phyloP scores from a whole-genome alignment of 1,140 invertebrate species.

The Aphelinus atriplicis region DNA sequence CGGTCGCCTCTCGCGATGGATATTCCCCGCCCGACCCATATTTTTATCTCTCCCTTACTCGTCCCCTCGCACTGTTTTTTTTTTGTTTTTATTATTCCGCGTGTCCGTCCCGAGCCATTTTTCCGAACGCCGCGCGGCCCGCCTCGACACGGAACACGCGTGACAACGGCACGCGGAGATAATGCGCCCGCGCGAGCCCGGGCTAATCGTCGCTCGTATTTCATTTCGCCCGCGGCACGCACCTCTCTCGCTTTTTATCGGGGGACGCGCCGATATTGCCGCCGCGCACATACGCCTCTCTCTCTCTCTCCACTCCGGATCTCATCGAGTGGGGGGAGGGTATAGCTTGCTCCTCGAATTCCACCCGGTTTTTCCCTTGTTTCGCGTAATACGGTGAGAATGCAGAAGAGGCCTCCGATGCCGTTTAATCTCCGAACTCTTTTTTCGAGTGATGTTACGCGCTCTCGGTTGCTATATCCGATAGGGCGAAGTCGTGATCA shows the following conservation, averaged over 20 bases:
- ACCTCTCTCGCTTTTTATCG: conserved; percentile 2
- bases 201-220: conserved; percentile 35
- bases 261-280: neutral
- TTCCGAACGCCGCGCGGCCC: neutral
- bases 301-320: neutral
- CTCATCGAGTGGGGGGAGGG: neutral
- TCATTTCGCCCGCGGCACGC: conserved; percentile 8
- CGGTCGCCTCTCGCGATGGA: neutral
- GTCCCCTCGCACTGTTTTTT: neutral
- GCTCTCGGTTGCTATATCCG: no score
- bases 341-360: neutral
- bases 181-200: conserved; percentile 1
- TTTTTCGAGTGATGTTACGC: no score
- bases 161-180: neutral
- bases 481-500: no score
- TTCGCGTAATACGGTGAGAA: no score
- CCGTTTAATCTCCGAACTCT: no score
- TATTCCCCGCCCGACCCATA: conserved; percentile 21
- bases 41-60: conserved; percentile 7
- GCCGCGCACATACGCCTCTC: neutral
- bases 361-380: no score
- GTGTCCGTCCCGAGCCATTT: neutral
- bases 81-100: conserved; percentile 1
- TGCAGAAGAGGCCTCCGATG: no score
- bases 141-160: conserved; percentile 16